Conservation (phyloP, 2,888 invertebrate species). For the Loripinus fragilis region DNA sequence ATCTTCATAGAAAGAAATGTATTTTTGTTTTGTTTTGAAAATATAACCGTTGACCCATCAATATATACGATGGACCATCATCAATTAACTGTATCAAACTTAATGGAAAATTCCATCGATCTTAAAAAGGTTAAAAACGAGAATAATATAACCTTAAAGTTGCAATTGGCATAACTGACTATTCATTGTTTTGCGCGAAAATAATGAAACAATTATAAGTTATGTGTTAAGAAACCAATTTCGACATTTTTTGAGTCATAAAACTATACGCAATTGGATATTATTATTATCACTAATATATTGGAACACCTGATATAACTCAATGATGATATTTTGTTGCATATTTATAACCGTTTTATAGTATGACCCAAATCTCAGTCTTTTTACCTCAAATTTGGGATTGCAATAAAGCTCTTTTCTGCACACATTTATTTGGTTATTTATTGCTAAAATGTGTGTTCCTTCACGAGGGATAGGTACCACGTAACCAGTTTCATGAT, state of each 20-base stretch:
- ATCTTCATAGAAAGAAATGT: too few species aligned
- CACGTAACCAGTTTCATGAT: constrained; percentile 42
- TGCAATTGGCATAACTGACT: too few species aligned
- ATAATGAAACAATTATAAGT: background rate
- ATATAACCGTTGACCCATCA: too few species aligned
- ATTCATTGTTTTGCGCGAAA: background rate
- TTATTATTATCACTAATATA: constrained; percentile 3
- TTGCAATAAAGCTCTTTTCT: constrained; percentile 8
- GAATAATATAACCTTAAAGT: too few species aligned
- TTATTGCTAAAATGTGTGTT: constrained; percentile 33
- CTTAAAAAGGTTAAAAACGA: too few species aligned
- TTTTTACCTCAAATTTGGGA: constrained; percentile 5
- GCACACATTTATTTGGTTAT: constrained; percentile 13
- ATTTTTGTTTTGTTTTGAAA: too few species aligned
- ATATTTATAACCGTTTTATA: background rate
- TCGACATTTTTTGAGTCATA: constrained; percentile 1
- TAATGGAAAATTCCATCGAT: too few species aligned
- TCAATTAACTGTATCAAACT: too few species aligned
- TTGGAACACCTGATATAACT: constrained; percentile 9
- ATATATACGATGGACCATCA: too few species aligned
- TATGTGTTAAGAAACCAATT: background rate
- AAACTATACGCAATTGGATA: constrained; percentile 3
- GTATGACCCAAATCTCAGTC: background rate
- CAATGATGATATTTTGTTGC: background rate
- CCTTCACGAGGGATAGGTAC: constrained; percentile 33